Evolutionary conservation across 53 echinoderm and acorn worm genomes (phyloP).

Genomic region (Holothuria scabra): DNA sequence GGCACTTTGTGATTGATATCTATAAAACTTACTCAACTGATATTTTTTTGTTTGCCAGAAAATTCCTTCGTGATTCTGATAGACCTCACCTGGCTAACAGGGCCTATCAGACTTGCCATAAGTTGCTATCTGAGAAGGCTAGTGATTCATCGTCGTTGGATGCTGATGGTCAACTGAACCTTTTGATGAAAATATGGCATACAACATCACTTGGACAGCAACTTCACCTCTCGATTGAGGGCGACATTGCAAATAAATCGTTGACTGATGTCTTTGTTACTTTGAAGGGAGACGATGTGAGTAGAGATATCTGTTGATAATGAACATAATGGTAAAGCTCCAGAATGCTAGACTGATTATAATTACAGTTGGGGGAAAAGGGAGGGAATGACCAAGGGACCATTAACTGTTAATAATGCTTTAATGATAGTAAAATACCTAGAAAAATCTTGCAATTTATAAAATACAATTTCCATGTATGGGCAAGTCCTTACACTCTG

Average conservation of each 20-base stretch:
- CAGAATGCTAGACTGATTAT: too few species aligned
- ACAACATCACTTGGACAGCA: background rate
- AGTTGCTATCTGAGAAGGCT: constrained; percentile 9
- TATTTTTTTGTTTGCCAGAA: constrained; percentile 49
- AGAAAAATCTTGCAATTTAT: too few species aligned
- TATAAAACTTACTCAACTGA: too few species aligned
- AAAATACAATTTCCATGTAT: too few species aligned
- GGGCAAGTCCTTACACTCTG: too few species aligned
- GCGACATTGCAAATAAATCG: background rate
- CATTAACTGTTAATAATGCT: too few species aligned
- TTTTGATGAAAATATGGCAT: constrained; percentile 36
- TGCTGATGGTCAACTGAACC: background rate
- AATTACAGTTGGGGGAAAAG: too few species aligned
- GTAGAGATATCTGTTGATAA: too few species aligned
- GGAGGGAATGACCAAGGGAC: too few species aligned
- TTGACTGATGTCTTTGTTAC: background rate
- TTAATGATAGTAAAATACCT: too few species aligned
- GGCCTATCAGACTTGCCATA: constrained; percentile 70
- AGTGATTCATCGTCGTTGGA: background rate
- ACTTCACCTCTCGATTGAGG: background rate
- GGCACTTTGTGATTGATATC: too few species aligned
- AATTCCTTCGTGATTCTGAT: constrained; percentile 87
- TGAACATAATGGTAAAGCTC: too few species aligned
- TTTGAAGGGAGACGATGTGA: background rate
- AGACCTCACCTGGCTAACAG: constrained; percentile 74